Conservation (phyloP, 1,140 invertebrate genomes). For the Mercenaria mercenaria region DNA sequence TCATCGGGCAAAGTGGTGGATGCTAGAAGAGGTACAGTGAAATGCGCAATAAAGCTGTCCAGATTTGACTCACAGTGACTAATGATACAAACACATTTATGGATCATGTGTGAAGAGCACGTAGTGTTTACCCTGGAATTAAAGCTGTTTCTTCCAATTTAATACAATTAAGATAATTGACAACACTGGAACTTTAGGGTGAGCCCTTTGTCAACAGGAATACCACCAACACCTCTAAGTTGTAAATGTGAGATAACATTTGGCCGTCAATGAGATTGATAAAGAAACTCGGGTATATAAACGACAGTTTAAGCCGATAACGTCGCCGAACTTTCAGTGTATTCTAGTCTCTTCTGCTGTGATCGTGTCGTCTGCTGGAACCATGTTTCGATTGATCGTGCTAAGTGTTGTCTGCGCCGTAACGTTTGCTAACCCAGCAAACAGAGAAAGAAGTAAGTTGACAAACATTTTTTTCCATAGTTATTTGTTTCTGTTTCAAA, state of each 20-base stretch:
- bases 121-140: not conserved
- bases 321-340: conserved; percentile 24
- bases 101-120: too few relatives aligned
- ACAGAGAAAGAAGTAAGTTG: conserved; percentile 34
- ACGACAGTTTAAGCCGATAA: not conserved
- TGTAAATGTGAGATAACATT: conserved; percentile 19
- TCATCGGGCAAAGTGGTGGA: too few relatives aligned
- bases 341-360: conserved; percentile 14
- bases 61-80: too few relatives aligned
- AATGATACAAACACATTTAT: too few relatives aligned
- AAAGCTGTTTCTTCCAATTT: not conserved
- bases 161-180: not conserved
- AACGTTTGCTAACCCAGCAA: conserved; percentile 15
- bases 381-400: conserved; percentile 7
- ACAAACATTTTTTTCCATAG: not conserved
- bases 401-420: conserved; percentile 47
- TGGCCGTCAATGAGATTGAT: conserved; percentile 12
- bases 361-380: not conserved
- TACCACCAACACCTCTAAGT: conserved; percentile 6
- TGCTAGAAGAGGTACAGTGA: too few relatives aligned
- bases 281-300: conserved; percentile 7
- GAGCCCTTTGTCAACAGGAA: conserved; percentile 39
- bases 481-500: too few relatives aligned
- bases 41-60: too few relatives aligned
- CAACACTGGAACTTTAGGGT: not conserved